phyloP scores from a whole-genome alignment of 2,888 invertebrate species.

The Eledona agricola region DNA sequence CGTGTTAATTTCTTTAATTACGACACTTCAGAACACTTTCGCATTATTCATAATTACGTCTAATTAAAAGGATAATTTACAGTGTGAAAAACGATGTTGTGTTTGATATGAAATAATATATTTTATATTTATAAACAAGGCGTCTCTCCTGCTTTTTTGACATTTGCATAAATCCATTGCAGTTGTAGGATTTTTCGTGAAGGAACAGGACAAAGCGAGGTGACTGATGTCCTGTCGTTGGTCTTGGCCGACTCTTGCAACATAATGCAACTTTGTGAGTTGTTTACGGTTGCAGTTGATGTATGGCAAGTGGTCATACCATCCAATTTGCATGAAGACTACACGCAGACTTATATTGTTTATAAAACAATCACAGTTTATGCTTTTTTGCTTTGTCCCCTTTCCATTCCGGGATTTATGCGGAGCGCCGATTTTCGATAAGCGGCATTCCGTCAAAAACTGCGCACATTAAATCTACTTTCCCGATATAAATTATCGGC shows the following conservation, averaged over 20 bases:
- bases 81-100: no score
- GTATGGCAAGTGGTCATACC: slow-evolving; percentile 27
- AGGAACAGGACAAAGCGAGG: slow-evolving; percentile 9
- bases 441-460: slow-evolving; percentile 24
- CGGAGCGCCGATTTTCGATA: no score
- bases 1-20: no score
- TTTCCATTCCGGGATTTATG: no score
- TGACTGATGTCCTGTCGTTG: slow-evolving; percentile 26
- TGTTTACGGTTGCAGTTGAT: slow-evolving; percentile 26
- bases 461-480: slow-evolving; percentile 20
- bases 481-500: slow-evolving; percentile 34
- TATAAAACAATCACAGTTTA: slow-evolving; percentile 21
- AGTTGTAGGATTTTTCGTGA: slow-evolving; percentile 2
- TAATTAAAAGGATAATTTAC: no score
- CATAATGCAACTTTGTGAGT: slow-evolving; percentile 32
- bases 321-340: slow-evolving; percentile 26
- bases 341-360: slow-evolving; percentile 24
- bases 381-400: no score
- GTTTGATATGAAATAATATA: no score
- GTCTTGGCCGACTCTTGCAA: slow-evolving; percentile 14
- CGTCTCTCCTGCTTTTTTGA: no score
- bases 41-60: no score
- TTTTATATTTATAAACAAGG: no score
- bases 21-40: no score
- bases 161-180: no score